phyloP scores from a whole-genome alignment of 2,113 vertebrate species.

The Acrocephalus kingi region DNA sequence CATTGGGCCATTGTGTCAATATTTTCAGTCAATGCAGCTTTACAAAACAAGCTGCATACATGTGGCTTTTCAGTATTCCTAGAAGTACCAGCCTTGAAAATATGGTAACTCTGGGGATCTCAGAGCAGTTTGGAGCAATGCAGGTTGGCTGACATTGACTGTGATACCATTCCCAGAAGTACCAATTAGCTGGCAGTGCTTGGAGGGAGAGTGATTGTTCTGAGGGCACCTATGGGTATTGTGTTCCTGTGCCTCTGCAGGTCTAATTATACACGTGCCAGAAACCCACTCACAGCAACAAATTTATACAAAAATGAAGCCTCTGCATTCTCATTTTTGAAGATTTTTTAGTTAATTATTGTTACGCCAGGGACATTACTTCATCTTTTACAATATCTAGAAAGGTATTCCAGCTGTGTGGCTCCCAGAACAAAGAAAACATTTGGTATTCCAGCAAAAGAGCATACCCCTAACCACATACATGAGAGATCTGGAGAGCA shows the following conservation, averaged over 20 bases:
- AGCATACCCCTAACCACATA: not conserved
- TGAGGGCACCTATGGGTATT: slow-evolving; percentile 54
- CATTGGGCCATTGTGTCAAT: not conserved
- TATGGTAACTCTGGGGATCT: slow-evolving; percentile 14
- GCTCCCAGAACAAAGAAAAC: slow-evolving; percentile 17
- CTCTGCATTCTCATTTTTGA: slow-evolving; percentile 26
- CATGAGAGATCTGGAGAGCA: not conserved
- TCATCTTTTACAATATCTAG: not conserved
- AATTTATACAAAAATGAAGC: slow-evolving; percentile 34
- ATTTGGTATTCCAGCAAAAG: slow-evolving; percentile 1
- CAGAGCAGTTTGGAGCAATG: slow-evolving; percentile 26
- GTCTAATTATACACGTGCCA: slow-evolving; percentile 43
- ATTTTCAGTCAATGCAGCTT: not conserved
- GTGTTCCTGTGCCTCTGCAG: not conserved
- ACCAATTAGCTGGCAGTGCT: slow-evolving; percentile 65
- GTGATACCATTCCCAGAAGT: slow-evolving; percentile 65
- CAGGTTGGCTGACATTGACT: slow-evolving; percentile 42
- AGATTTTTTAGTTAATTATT: slow-evolving; percentile 49
- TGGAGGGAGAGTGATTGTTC: slow-evolving; percentile 58
- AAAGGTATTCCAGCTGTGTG: not conserved
- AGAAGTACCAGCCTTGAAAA: slow-evolving; percentile 32
- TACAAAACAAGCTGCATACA: not conserved
- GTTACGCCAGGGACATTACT: not conserved
- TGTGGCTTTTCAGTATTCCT: slow-evolving; percentile 55
- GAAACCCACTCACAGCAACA: slow-evolving; percentile 38